A percentile compares a stretch with the other conserved stretches of the same genome.
Conservation (phyloP, 2,888 invertebrate species). For the Therioaphis trifolii region DNA sequence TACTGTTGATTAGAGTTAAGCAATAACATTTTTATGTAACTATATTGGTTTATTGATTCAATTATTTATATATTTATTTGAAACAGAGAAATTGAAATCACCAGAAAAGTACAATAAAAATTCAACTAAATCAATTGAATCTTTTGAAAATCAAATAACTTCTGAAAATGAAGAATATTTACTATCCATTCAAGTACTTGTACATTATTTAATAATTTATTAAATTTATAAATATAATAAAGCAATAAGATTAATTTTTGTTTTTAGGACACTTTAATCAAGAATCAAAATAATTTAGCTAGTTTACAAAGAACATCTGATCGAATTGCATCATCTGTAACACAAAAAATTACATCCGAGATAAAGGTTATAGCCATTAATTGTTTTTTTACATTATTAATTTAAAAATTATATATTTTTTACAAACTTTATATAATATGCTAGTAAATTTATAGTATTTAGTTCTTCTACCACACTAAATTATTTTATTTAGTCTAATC, state of each 20-base stretch:
- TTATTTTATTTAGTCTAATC: too few relatives aligned
- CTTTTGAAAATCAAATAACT: background rate
- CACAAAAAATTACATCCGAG: constrained; percentile 51
- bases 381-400: too few relatives aligned
- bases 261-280: constrained; percentile 53
- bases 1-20: too few relatives aligned
- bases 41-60: background rate
- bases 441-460: too few relatives aligned
- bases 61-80: constrained; percentile 3
- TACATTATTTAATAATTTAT: background rate
- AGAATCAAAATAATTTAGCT: constrained; percentile 34
- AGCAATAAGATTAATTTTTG: background rate
- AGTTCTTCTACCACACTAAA: too few relatives aligned
- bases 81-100: constrained; percentile 26
- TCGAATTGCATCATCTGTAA: constrained; percentile 48
- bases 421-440: too few relatives aligned
- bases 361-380: constrained; percentile 44
- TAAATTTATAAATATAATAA: background rate
- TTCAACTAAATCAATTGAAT: background rate
- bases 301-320: constrained; percentile 33
- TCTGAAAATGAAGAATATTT: constrained; percentile 27
- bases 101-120: background rate
- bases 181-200: constrained; percentile 12
- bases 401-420: too few relatives aligned
- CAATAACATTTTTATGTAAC: background rate